A percentile compares a stretch with the other conserved stretches of the same genome.
Conservation (phyloP, 2,888 invertebrate genomes). For the Molorchus minor region DNA sequence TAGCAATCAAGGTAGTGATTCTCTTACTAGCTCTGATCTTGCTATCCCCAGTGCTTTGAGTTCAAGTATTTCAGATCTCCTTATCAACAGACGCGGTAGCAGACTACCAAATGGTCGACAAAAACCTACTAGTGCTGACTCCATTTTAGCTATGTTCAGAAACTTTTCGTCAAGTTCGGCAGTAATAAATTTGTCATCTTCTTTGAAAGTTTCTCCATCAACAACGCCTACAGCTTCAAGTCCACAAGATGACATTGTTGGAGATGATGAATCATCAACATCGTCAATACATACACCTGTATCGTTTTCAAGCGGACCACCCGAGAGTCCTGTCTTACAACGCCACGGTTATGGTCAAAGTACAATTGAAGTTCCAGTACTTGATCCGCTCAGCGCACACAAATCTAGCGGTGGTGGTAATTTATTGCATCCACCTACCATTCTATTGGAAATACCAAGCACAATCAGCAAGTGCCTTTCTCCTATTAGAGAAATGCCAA, state of each 20-base stretch:
- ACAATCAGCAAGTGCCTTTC: conserved; percentile 80
- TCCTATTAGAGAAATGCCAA: conserved; percentile 81
- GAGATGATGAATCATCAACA: conserved; percentile 76
- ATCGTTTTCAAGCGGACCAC: conserved; percentile 67
- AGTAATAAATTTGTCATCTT: conserved; percentile 69
- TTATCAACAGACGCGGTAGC: conserved; percentile 46
- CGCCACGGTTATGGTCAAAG: conserved; percentile 52
- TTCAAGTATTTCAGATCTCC: conserved; percentile 64
- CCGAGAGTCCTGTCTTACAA: conserved; percentile 70
- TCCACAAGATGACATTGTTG: conserved; percentile 76
- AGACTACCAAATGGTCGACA: conserved; percentile 62
- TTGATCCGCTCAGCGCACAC: conserved; percentile 75
- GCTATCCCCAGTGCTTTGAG: conserved; percentile 71
- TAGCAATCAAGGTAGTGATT: conserved; percentile 80
- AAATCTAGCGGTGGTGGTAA: conserved; percentile 69
- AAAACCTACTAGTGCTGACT: conserved; percentile 81
- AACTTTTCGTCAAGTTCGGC: conserved; percentile 75
- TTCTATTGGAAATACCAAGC: conserved; percentile 80
- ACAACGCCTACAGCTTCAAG: conserved; percentile 79
- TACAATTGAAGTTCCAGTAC: conserved; percentile 70
- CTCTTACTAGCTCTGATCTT: conserved; percentile 77
- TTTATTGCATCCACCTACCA: conserved; percentile 76
- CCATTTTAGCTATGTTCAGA: conserved; percentile 80
- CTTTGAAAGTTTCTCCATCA: conserved; percentile 72
- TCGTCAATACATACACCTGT: conserved; percentile 72